Evolutionary conservation across 2,797 vertebrate genomes (phyloP), one percentile per base, ranked within the genome.

Genomic region (Spheniscus humboldti): DNA sequence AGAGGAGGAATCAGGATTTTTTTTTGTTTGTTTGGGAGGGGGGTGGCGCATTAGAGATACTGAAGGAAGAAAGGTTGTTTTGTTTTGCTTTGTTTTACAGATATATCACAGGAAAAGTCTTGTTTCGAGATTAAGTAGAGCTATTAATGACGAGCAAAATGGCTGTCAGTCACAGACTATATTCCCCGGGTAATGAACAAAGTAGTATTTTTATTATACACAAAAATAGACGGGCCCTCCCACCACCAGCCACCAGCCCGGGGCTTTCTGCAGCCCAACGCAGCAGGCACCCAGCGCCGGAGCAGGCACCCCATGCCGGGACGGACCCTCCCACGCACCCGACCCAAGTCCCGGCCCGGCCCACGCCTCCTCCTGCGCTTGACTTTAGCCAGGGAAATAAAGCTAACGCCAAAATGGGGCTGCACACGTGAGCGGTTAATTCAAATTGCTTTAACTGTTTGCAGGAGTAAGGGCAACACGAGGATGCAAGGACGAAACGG

Each of bases 11-110:
- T 76, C 0, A 2, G 82, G 57, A 48, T 63, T 76, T 79, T 76
- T 53, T 60, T 68, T 43, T 91, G 84, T 86, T 89, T 89, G 59
- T 77, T 87, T 74, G 66, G 37, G 77, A 72, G 66, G 43, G 47
- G 60, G 66, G 80, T 63, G 80, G 94, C 1, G 7, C 7, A 3
- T 22, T 80, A 37, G 43, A 66, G 39, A 62, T 28, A 50, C 69
- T 75, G 82, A 35, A 68, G 81, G 76, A 92, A 94, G 81, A 92
- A 92, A 78, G 80, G 63, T 85, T 75, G 69, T 53, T 95, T 85
- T 94, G 93, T 90, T 96, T 92, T 79, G 78, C 77, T 93, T 95
- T 91, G 89, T 86, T 94, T 93, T 79, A 91, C 52, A 92, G 91
- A 52, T 59, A 10, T 39, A 52, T 35, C 84, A 79, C 92, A 92